phyloP scores from a whole-genome alignment of 2,797 vertebrate genomes.

The Poecile montanus region DNA sequence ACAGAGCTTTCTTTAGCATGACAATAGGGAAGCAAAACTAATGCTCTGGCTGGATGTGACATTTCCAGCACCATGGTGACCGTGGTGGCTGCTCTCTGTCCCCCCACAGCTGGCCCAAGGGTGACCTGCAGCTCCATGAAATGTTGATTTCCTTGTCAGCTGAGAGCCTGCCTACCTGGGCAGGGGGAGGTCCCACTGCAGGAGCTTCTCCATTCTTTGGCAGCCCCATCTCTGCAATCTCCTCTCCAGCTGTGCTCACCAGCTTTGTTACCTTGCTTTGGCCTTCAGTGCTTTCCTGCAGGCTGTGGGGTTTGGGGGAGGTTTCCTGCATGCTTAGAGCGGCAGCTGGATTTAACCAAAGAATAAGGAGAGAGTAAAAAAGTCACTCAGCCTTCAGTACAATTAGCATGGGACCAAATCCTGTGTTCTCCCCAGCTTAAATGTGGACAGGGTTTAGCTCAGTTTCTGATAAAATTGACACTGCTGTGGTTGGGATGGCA shows the following conservation, averaged over 20 bases:
- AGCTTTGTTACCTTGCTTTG: neutral
- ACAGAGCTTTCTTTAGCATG: slow-evolving; percentile 16
- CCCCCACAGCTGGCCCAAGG: neutral
- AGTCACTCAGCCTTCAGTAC: neutral
- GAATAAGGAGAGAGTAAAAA: neutral
- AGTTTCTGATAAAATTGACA: neutral
- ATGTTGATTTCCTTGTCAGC: neutral
- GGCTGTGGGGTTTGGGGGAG: neutral
- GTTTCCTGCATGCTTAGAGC: neutral
- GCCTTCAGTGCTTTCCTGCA: neutral
- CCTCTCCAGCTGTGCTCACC: neutral
- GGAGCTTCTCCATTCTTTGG: neutral
- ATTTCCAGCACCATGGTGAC: slow-evolving; percentile 15
- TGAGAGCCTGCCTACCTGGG: neutral
- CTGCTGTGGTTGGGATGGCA: neutral
- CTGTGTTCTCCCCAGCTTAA: neutral
- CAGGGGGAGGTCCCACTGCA: neutral
- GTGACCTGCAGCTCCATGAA: slow-evolving; percentile 20
- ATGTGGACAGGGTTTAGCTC: neutral
- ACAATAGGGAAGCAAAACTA: neutral
- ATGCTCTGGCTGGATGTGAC: neutral
- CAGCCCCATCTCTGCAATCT: neutral
- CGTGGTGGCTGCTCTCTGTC: neutral
- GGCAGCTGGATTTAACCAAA: neutral
- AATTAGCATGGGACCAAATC: neutral